phyloP scores from a whole-genome alignment of 2,888 invertebrate species.

The Noctua comes region DNA sequence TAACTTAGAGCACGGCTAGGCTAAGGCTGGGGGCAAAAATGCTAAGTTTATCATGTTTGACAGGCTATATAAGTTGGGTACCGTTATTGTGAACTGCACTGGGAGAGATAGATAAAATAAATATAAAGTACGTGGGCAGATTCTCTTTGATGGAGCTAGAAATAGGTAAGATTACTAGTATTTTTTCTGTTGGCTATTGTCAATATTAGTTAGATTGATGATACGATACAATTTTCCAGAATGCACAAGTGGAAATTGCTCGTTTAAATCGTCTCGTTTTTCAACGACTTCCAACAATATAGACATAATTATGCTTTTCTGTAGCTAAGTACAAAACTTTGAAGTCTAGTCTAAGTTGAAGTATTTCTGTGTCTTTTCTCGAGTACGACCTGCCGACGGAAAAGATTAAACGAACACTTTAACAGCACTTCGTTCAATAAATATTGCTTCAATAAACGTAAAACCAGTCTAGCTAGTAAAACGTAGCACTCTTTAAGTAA shows the following conservation, averaged over 20 bases:
- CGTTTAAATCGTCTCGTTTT: background rate
- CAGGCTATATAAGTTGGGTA: constrained; percentile 46
- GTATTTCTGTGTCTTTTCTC: background rate
- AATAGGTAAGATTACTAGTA: background rate
- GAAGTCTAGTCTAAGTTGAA: background rate
- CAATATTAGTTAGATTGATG: background rate
- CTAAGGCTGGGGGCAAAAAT: constrained; percentile 54
- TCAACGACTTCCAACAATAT: background rate
- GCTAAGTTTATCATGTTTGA: constrained; percentile 49
- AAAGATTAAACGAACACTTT: constrained; percentile 35
- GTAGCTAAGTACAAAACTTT: background rate
- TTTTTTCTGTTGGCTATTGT: background rate
- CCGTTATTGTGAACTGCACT: background rate
- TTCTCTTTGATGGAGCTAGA: background rate
- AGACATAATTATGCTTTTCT: background rate
- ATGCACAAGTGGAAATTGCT: background rate
- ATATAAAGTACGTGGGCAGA: background rate
- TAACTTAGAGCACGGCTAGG: constrained; percentile 51
- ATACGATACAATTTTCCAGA: background rate
- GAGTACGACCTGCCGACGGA: background rate
- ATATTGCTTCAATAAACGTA: constrained; percentile 24
- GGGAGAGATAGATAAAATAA: background rate
- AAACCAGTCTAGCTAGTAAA: background rate
- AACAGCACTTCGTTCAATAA: constrained; percentile 21
- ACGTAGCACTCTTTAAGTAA: background rate